Evolutionary conservation across 2,888 invertebrate species (phyloP).

Genomic region (Stenurella melanura): DNA sequence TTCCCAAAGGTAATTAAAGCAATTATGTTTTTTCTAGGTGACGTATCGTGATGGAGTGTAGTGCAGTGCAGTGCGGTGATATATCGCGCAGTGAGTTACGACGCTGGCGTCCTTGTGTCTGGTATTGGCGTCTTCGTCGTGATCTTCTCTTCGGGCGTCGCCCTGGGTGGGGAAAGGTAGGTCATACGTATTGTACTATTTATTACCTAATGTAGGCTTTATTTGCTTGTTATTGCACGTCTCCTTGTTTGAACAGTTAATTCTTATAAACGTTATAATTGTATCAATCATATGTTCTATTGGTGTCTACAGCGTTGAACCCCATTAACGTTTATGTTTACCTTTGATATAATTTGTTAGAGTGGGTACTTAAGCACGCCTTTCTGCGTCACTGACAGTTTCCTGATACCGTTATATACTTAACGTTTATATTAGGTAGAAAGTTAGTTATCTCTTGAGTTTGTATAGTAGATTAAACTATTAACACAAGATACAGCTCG

Average conservation of each 20-base stretch:
- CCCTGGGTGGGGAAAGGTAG: constrained; percentile 42
- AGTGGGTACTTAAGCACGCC: constrained; percentile 5
- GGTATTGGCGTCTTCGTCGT: constrained; percentile 65
- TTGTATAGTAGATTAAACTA: not conserved
- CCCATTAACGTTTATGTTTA: constrained; percentile 1
- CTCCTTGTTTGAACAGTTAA: constrained; percentile 33
- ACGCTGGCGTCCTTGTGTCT: constrained; percentile 68
- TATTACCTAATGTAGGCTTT: constrained; percentile 21
- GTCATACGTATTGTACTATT: constrained; percentile 21
- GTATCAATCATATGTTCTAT: constrained; percentile 20
- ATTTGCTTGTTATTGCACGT: constrained; percentile 34
- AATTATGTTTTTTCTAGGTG: constrained; percentile 64
- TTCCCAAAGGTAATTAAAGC: constrained; percentile 50
- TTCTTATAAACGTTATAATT: constrained; percentile 18
- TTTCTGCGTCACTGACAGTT: constrained; percentile 19
- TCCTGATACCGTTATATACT: constrained; percentile 10
- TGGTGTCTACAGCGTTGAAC: constrained; percentile 13
- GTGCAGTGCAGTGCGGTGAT: constrained; percentile 60
- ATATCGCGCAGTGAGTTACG: constrained; percentile 66
- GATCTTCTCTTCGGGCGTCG: constrained; percentile 61
- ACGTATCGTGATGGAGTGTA: constrained; percentile 54
- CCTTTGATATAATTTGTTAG: constrained; percentile 11
- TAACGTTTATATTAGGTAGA: not conserved
- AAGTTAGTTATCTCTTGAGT: not conserved
- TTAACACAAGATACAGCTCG: not conserved